These are phyloP conservation scores for Tetraodon nigroviridis DNA, from an alignment of 2,113 vertebrate genomes.

Conservation along the genomic window DNA sequence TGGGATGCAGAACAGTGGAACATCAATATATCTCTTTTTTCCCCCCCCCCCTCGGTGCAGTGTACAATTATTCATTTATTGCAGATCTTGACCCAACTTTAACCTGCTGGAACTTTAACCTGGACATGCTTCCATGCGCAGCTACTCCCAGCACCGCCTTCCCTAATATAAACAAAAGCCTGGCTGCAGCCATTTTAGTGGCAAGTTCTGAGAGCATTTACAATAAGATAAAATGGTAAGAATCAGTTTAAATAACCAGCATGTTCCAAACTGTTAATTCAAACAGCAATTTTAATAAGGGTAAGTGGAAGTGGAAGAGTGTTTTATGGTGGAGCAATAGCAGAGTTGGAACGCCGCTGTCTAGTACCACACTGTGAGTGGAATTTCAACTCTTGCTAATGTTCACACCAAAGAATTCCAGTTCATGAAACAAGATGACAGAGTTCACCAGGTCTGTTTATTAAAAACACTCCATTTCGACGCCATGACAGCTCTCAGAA, in stretches of 20 bases:
- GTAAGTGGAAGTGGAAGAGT: no score
- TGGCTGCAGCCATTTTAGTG: constrained; percentile 4
- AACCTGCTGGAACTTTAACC: constrained; percentile 16
- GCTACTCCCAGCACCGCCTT: constrained; percentile 29
- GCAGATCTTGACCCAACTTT: constrained; percentile 10
- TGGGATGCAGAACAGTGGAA: background rate
- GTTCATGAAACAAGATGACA: constrained; percentile 13
- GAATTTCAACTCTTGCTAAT: constrained; percentile 25
- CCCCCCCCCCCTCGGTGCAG: background rate
- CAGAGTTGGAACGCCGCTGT: background rate
- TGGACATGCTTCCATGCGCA: constrained; percentile 24
- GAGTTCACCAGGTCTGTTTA: constrained; percentile 32
- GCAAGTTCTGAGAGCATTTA: constrained; percentile 1
- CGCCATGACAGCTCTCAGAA: constrained; percentile 30
- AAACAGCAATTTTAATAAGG: background rate
- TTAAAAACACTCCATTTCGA: constrained; percentile 14
- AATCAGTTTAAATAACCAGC: no score
- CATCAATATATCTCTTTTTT: background rate
- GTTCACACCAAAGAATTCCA: constrained; percentile 16
- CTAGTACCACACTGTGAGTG: constrained; percentile 34
- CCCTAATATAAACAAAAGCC: constrained; percentile 29
- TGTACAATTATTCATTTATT: constrained; percentile 10
- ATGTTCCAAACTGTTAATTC: no score
- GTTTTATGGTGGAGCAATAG: constrained; percentile 5
- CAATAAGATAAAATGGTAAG: background rate